Percentiles rank a stretch among this genome's conserved stretches.
Conservation (phyloP, 2,888 invertebrate genomes). For the Cephus runcator region DNA sequence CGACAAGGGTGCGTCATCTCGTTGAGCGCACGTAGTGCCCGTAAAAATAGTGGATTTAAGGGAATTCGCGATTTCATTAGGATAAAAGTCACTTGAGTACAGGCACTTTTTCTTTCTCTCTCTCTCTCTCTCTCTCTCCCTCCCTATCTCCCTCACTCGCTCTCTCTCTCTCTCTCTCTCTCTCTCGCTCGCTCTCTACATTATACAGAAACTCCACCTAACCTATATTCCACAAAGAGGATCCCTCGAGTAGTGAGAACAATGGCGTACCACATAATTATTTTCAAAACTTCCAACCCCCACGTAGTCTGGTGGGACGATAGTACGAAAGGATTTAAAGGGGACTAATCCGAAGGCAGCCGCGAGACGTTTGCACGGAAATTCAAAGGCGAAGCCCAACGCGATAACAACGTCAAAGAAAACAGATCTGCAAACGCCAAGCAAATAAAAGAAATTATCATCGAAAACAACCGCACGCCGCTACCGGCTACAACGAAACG, state of each 20-base stretch:
- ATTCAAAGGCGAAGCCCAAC: not conserved
- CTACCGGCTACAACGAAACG: not conserved
- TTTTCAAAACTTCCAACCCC: not conserved
- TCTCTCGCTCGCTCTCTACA: not conserved
- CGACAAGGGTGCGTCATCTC: not conserved
- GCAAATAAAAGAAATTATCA: too few species aligned
- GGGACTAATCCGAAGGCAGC: not conserved
- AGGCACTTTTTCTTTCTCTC: not conserved
- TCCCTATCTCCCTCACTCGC: too few species aligned
- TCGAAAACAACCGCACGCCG: not conserved
- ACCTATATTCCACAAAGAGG: not conserved
- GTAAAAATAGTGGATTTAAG: not conserved
- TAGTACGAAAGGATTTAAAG: not conserved
- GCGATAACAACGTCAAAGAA: not conserved
- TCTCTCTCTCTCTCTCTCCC: too few species aligned
- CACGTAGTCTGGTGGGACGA: not conserved
- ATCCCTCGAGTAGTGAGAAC: not conserved
- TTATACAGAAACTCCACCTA: not conserved
- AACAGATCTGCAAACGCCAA: too few species aligned
- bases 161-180: not conserved
- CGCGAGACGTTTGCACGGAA: not conserved
- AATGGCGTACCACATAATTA: not conserved
- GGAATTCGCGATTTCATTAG: not conserved
- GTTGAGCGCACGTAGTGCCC: not conserved
- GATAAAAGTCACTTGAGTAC: not conserved